A percentile compares a stretch with the other conserved stretches of the same genome.
Evolutionary conservation across 2,113 vertebrate species (phyloP).

Genomic region (Chaenogobius annularis): DNA sequence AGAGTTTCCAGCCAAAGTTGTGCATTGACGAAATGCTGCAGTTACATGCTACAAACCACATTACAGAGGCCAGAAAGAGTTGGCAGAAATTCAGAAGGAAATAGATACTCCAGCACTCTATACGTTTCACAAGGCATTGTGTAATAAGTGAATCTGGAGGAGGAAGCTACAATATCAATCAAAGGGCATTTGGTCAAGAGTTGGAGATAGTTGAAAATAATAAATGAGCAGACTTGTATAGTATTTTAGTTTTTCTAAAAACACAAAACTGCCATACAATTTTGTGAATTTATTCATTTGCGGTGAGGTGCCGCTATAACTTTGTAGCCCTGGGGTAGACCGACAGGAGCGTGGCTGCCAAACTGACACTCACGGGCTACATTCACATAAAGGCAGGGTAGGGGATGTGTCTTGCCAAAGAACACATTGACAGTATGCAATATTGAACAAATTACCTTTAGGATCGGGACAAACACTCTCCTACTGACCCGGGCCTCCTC

Average conservation of each 20-base stretch:
- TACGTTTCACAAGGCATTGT: not conserved
- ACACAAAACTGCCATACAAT: not conserved
- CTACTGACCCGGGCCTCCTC: not conserved
- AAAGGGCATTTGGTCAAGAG: not conserved
- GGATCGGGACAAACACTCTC: not conserved
- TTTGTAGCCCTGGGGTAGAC: too few species aligned
- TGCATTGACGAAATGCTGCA: conserved; percentile 26
- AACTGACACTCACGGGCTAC: not conserved
- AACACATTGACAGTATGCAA: not conserved
- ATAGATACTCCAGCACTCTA: not conserved
- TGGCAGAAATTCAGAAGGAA: conserved; percentile 7
- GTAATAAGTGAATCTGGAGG: conserved; percentile 10
- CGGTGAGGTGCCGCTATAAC: not conserved
- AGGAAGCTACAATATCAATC: not conserved
- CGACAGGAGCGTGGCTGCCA: not conserved
- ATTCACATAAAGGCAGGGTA: not conserved
- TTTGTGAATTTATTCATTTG: not conserved
- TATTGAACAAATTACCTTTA: not conserved
- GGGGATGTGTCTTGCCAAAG: not conserved
- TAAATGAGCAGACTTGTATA: not conserved
- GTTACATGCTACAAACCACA: conserved; percentile 3
- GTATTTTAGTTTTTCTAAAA: not conserved
- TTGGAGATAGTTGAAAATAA: not conserved
- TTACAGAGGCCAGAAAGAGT: conserved; percentile 11
- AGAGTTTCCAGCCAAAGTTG: conserved; percentile 30